Percentiles rank a stretch among this genome's conserved stretches.
Evolutionary conservation across 2,797 vertebrate species (phyloP).

Genomic region (Crypturellus tataupa): DNA sequence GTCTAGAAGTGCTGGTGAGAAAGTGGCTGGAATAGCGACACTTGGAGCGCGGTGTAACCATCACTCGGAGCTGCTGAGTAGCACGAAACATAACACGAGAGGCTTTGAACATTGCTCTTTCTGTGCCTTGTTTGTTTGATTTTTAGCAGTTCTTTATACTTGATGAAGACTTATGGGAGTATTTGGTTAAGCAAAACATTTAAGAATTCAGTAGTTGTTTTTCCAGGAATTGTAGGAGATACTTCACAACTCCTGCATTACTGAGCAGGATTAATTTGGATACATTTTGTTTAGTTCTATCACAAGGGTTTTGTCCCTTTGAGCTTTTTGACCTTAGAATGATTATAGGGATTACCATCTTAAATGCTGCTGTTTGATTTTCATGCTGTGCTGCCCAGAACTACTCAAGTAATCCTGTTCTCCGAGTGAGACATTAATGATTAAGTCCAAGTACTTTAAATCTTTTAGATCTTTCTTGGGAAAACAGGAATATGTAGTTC

Average conservation of each 20-base stretch:
- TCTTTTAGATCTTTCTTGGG: not conserved
- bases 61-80: not conserved
- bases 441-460: not conserved
- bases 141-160: conserved; percentile 20
- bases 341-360: not conserved
- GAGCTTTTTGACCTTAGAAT: not conserved
- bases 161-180: conserved; percentile 40
- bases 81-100: not conserved
- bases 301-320: conserved; percentile 15
- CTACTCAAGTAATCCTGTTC: not conserved
- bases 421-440: accelerated
- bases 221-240: conserved; percentile 38
- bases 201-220: conserved; percentile 28
- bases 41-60: not conserved
- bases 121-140: conserved; percentile 40
- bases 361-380: conserved; percentile 10
- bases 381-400: not conserved
- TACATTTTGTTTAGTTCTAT: conserved; percentile 40
- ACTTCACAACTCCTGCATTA: not conserved
- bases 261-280: conserved; percentile 14
- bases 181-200: conserved; percentile 42
- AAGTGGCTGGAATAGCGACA: not conserved
- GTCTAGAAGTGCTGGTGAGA: conserved; percentile 18
- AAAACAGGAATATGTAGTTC: not conserved
- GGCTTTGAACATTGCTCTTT: conserved; percentile 17